Evolutionary conservation across 2,888 invertebrate genomes (phyloP).

Genomic region (Drosophila cracens): DNA sequence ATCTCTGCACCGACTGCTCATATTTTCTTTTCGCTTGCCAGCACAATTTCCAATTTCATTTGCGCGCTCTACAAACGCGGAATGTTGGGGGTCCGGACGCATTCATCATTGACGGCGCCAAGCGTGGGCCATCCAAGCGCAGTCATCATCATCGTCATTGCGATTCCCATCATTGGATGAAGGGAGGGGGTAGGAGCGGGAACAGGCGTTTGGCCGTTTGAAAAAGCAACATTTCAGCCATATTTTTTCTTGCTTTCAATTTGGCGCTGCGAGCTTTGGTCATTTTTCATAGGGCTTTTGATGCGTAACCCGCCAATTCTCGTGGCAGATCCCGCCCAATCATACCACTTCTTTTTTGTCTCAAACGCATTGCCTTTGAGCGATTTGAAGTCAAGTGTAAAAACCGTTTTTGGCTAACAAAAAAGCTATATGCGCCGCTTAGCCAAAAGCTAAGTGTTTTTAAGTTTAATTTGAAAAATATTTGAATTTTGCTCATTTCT

Average conservation of each 20-base stretch:
- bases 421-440: conserved; percentile 44
- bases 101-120: conserved; percentile 70
- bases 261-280: conserved; percentile 74
- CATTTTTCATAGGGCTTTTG: conserved; percentile 80
- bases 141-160: conserved; percentile 50
- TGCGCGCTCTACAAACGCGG: conserved; percentile 73
- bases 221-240: conserved; percentile 79
- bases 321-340: conserved; percentile 19
- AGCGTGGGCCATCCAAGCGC: conserved; percentile 37
- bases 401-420: conserved; percentile 69
- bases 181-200: conserved; percentile 13
- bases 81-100: conserved; percentile 62
- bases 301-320: conserved; percentile 69
- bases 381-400: conserved; percentile 82
- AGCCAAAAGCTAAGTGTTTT: conserved; percentile 67
- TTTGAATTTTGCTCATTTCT: conserved; percentile 81
- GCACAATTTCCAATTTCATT: conserved; percentile 80
- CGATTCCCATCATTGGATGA: conserved; percentile 23
- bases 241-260: conserved; percentile 80
- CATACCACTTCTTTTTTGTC: background rate
- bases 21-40: conserved; percentile 79
- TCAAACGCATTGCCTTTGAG: conserved; percentile 76
- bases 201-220: conserved; percentile 60
- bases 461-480: conserved; percentile 80
- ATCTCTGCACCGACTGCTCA: conserved; percentile 42